These are phyloP conservation scores for Phoenicopterus ruber DNA, from an alignment of 2,113 vertebrate genomes.

Conservation along the genomic window DNA sequence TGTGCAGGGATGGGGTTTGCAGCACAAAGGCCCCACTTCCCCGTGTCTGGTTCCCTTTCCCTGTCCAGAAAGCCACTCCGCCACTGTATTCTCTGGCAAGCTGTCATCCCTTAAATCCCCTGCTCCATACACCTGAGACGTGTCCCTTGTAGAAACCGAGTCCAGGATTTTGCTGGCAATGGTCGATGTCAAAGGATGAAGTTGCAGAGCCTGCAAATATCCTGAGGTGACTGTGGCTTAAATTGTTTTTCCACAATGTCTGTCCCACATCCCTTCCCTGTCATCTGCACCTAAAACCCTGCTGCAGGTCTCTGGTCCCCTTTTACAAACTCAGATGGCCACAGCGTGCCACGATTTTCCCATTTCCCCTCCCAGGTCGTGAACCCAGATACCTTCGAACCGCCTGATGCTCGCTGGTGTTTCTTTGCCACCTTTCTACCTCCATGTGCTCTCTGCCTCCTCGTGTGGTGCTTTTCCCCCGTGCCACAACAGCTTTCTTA, in stretches of 20 bases:
- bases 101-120: not conserved
- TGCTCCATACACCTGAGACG: not conserved
- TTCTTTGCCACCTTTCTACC: not conserved
- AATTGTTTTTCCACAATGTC: not conserved
- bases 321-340: not conserved
- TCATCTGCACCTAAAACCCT: not conserved
- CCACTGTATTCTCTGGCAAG: not conserved
- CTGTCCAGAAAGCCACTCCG: not conserved
- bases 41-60: not conserved
- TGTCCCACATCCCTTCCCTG: not conserved
- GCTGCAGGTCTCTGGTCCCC: not conserved
- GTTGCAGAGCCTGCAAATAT: not conserved
- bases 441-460: not conserved
- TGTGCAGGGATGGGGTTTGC: not conserved
- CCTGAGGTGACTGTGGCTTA: not conserved
- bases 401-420: not conserved
- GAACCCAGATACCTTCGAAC: not conserved
- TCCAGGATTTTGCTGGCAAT: not conserved
- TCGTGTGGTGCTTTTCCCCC: not conserved
- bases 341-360: not conserved
- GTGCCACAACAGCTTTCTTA: not conserved
- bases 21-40: not conserved
- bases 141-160: not conserved
- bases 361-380: not conserved
- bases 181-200: not conserved